Base-by-base conservation (phyloP, 2,113 vertebrate species). In the Corythoichthys haematopterus region DNA sequence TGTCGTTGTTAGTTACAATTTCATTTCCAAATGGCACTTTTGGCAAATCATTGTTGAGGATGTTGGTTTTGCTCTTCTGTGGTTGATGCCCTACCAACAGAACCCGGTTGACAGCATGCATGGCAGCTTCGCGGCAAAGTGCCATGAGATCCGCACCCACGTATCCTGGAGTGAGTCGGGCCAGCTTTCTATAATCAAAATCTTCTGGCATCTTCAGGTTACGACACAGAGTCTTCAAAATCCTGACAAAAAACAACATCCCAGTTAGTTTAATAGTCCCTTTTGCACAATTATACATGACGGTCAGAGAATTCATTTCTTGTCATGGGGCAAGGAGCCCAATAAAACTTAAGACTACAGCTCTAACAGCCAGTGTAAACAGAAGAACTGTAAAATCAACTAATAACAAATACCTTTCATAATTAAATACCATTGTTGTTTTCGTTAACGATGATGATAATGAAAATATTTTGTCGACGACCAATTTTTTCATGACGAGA, bases 81-180 rank as follows among this genome's bases (percentile, higher is more conserved):
- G 3, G 13, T 7, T 33, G 59, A 48, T 75, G 80, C 0, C 76
- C 56, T 3, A 84, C 71, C 76, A 93, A 74, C 12, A 98, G 86
- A 55, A 92, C 88, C 70, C 97, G 89, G 77, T 87, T 94, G 9
- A 98, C 94, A 0, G 97, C 92, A 10, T 78, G 87, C 93, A 95
- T 91, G 50, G 96, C 97, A 0, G 97, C 97, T 74, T 98, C 95
- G 0, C 93, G 93, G 64, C 97, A 98, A 37, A 99, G 93, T 0
- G 97, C 95, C 96, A 97, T 95, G 38, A 98, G 85, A 64, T 99
- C 97, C 0, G 97, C 97, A 0, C 97, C 97, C 5, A 99, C 96
- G 0, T 95, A 99, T 8, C 97, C 97, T 0, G 97, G 97, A 0
- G 97, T 98, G 36, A 98, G 89, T 12, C 90, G 94, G 0, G 97